Evolutionary conservation across 2,888 invertebrate species (phyloP).

Genomic region (Anarsia innoxiella): DNA sequence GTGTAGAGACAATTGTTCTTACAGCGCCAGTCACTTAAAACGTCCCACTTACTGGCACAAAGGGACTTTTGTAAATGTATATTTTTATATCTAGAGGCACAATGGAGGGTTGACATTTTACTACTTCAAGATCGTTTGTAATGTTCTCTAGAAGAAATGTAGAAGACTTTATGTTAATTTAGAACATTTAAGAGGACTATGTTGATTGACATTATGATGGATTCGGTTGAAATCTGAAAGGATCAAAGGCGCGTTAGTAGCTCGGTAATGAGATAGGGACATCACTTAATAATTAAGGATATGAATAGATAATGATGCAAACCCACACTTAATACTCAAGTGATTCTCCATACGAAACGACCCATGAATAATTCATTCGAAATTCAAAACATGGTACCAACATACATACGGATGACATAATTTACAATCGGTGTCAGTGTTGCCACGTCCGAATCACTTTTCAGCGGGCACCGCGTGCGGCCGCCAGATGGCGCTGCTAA

Average conservation of each 20-base stretch:
- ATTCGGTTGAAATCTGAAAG: slow-evolving; percentile 8
- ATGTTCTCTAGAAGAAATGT: neutral
- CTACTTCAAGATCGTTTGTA: neutral
- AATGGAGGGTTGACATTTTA: neutral
- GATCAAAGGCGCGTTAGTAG: neutral
- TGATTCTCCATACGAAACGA: neutral
- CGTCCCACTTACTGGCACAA: slow-evolving; percentile 54
- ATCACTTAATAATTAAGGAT: too few species aligned
- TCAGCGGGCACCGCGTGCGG: slow-evolving; percentile 33
- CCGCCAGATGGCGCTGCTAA: slow-evolving; percentile 51
- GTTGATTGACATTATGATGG: neutral
- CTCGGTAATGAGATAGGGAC: too few species aligned
- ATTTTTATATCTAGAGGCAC: neutral
- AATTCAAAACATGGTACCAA: neutral
- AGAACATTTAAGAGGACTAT: neutral
- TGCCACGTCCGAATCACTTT: slow-evolving; percentile 46
- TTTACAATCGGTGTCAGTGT: slow-evolving; percentile 32
- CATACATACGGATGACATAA: slow-evolving; percentile 28
- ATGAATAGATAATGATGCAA: too few species aligned
- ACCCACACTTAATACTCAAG: too few species aligned
- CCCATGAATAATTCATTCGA: slow-evolving; percentile 8
- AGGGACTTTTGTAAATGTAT: slow-evolving; percentile 40
- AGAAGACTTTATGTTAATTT: neutral
- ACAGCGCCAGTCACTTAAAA: slow-evolving; percentile 56
- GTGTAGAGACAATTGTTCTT: slow-evolving; percentile 57